phyloP scores from a whole-genome alignment of 2,113 vertebrate species.

The Pyxicephalus adspersus region DNA sequence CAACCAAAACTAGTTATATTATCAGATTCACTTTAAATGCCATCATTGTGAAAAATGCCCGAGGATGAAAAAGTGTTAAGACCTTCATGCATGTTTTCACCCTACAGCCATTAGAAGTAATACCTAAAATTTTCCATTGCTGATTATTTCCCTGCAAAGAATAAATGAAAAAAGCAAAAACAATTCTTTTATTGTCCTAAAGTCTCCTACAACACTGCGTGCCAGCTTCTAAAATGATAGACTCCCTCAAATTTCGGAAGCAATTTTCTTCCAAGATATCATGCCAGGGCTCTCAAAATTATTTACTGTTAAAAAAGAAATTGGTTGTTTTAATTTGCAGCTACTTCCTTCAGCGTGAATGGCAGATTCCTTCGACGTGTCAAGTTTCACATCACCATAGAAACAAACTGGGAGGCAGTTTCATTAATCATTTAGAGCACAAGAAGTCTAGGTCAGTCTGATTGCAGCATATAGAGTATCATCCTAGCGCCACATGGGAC shows the following conservation, averaged over 20 bases:
- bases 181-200: not conserved
- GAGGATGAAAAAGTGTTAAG: no score
- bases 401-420: constrained; percentile 97
- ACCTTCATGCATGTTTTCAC: no score
- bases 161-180: no score
- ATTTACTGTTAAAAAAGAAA: constrained; percentile 30
- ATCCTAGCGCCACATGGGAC: constrained; percentile 88
- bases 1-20: no score
- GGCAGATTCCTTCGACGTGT: constrained; percentile 96
- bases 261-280: not conserved
- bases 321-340: constrained; percentile 64
- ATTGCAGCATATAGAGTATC: constrained; percentile 99
- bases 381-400: constrained; percentile 96
- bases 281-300: constrained; percentile 15
- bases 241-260: not conserved
- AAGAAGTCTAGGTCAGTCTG: constrained; percentile 99
- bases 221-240: no score
- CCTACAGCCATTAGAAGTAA: no score
- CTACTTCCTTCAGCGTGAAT: constrained; percentile 76
- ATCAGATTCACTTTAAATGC: no score
- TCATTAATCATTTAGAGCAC: constrained; percentile 99
- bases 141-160: no score
- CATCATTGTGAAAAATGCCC: no score
- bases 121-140: no score
- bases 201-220: not conserved